Conservation (phyloP, 2,797 vertebrate species). For the Zalophus californianus region DNA sequence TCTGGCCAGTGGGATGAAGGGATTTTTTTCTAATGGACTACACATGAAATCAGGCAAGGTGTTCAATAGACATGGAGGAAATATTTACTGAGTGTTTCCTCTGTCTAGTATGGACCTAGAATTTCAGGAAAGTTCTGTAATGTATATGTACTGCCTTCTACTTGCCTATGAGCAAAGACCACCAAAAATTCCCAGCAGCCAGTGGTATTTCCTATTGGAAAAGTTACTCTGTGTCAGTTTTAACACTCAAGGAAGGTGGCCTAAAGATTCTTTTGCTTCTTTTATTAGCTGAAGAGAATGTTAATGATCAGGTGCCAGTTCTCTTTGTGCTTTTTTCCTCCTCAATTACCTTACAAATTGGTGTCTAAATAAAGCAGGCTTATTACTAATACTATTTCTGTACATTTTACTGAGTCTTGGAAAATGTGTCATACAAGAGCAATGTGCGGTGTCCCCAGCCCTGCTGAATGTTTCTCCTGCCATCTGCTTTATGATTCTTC, state of each 20-base stretch:
- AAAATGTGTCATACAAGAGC: background rate
- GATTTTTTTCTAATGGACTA: background rate
- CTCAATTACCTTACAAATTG: slow-evolving; percentile 20
- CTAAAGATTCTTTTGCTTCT: background rate
- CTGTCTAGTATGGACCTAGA: background rate
- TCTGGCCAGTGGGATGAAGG: background rate
- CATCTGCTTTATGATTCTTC: background rate
- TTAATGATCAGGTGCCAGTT: background rate
- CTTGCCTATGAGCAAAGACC: background rate
- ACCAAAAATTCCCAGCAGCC: background rate
- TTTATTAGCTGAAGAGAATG: slow-evolving; percentile 25
- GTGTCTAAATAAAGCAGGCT: background rate
- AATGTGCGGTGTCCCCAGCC: background rate
- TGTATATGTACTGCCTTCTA: background rate
- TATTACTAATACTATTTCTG: slow-evolving; percentile 30
- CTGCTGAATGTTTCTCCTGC: background rate
- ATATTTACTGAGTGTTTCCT: background rate
- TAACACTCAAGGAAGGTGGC: background rate
- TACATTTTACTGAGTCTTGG: background rate
- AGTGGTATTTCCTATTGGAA: background rate
- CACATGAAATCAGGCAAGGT: background rate
- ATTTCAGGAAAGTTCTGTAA: background rate
- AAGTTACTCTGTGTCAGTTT: background rate
- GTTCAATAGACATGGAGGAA: background rate
- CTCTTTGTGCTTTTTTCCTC: background rate